phyloP scores from a whole-genome alignment of 2,888 invertebrate species.

The Cartodere bifasciata region DNA sequence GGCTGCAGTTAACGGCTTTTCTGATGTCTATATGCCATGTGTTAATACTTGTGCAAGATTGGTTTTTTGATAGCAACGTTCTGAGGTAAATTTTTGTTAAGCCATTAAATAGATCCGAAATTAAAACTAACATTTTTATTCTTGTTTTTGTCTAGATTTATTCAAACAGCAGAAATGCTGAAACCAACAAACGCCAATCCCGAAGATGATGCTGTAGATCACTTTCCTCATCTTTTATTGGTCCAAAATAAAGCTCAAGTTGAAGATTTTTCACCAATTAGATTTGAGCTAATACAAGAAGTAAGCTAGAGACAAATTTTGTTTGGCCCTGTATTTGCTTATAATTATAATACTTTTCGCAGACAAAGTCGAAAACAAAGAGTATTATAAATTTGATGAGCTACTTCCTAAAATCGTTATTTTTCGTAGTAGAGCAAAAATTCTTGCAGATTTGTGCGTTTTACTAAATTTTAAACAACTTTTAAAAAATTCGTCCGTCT shows the following conservation, averaged over 20 bases:
- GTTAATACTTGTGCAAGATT: conserved; percentile 78
- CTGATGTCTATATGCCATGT: conserved; percentile 84
- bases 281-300: conserved; percentile 48
- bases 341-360: too few relatives aligned
- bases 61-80: conserved; percentile 74
- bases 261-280: conserved; percentile 54
- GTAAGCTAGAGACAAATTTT: too few relatives aligned
- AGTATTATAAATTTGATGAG: too few relatives aligned
- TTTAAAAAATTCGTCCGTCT: too few relatives aligned
- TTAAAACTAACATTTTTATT: background rate
- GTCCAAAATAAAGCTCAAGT: conserved; percentile 69
- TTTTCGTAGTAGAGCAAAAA: too few relatives aligned
- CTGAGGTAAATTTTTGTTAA: too few relatives aligned
- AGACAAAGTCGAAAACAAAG: too few relatives aligned
- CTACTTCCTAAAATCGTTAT: too few relatives aligned
- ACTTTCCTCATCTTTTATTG: conserved; percentile 72
- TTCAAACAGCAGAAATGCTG: conserved; percentile 77
- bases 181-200: conserved; percentile 61
- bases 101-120: too few relatives aligned
- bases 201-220: conserved; percentile 57
- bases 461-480: too few relatives aligned
- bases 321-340: too few relatives aligned
- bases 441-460: too few relatives aligned
- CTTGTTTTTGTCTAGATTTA: conserved; percentile 43
- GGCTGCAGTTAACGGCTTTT: conserved; percentile 70